Evolutionary conservation across 1,140 invertebrate species (phyloP).

Genomic region (Procambarus virginalis): DNA sequence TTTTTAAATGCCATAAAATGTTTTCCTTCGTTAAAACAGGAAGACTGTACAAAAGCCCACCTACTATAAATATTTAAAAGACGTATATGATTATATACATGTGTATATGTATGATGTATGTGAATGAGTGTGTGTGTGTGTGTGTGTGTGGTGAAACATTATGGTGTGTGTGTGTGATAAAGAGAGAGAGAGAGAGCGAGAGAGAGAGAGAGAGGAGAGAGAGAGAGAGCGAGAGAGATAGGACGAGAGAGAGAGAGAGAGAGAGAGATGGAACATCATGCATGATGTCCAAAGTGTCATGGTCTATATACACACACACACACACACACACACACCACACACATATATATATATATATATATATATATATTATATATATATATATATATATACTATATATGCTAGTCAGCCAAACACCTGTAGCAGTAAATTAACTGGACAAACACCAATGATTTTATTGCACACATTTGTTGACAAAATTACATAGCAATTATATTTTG

Average conservation of each 20-base stretch:
- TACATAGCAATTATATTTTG: background rate
- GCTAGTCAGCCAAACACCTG: background rate
- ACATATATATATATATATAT: background rate
- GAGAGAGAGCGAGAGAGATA: background rate
- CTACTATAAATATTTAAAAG: too few species aligned
- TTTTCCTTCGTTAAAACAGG: too few species aligned
- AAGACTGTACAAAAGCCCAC: too few species aligned
- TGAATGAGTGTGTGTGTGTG: too few species aligned
- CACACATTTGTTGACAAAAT: background rate
- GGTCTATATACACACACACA: too few species aligned
- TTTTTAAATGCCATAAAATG: too few species aligned
- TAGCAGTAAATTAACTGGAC: background rate
- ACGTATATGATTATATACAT: too few species aligned
- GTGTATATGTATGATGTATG: too few species aligned
- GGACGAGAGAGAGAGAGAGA: background rate
- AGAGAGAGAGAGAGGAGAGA: background rate
- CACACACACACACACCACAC: too few species aligned
- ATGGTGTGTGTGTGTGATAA: too few species aligned
- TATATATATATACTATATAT: background rate
- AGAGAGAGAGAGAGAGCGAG: too few species aligned
- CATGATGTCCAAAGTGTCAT: background rate
- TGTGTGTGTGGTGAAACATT: too few species aligned
- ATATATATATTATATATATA: background rate
- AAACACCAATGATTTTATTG: background rate
- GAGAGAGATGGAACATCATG: background rate